Conservation (phyloP, 1,140 invertebrate genomes). For the Andrena cerasifolii region DNA sequence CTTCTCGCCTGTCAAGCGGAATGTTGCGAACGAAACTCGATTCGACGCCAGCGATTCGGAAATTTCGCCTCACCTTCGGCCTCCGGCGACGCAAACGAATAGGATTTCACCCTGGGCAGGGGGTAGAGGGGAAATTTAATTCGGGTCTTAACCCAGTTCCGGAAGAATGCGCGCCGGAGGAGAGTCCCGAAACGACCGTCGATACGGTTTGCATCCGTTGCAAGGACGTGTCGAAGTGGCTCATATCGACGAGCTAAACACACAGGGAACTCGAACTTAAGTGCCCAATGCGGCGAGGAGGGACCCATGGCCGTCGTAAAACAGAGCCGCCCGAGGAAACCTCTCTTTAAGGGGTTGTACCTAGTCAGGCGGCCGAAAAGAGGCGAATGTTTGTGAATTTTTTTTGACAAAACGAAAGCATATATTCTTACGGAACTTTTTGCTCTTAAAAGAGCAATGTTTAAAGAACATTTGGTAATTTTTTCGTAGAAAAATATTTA, state of each 20-base stretch:
- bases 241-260: slow-evolving; percentile 1
- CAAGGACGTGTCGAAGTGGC: slow-evolving; percentile 12
- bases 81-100: slow-evolving; percentile 6
- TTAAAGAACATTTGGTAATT: no score
- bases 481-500: no score
- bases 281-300: not conserved
- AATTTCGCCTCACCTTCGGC: slow-evolving; percentile 51
- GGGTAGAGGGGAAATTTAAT: slow-evolving; percentile 59
- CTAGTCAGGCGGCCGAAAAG: no score
- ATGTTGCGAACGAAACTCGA: not conserved
- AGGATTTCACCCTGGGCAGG: slow-evolving; percentile 19
- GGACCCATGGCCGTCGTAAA: not conserved
- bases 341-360: no score
- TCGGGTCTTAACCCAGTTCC: slow-evolving; percentile 67
- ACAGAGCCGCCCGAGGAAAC: not conserved
- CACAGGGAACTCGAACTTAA: no score
- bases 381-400: no score
- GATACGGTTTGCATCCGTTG: slow-evolving; percentile 32
- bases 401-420: no score
- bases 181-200: slow-evolving; percentile 25
- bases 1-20: not conserved
- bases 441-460: no score
- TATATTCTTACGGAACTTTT: no score
- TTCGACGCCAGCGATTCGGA: slow-evolving; percentile 35
- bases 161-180: slow-evolving; percentile 60